Base-by-base conservation (phyloP, 2,888 invertebrate species). In the Drosophila subsilvestris region DNA sequence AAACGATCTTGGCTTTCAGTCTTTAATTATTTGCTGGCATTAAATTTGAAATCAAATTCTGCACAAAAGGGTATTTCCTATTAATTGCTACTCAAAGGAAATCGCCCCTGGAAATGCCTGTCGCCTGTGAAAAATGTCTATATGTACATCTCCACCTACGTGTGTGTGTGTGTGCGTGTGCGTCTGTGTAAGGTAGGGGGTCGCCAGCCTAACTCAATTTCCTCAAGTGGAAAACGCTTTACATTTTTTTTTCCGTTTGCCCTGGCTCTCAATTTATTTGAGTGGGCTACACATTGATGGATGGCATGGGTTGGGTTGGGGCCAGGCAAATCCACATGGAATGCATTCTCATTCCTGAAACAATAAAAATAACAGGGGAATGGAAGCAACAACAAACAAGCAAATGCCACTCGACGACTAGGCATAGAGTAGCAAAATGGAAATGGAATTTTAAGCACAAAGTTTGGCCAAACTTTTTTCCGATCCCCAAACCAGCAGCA, bases 391-490 rank as follows among this genome's bases (percentile, higher is more conserved):
- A 29, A 18, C 22, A 43, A 63, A 53, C 50, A 63, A 50, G 51
- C 61, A 51, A 79, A 67, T 61, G 55, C 74, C 74, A 63, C 72
- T 57, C 47, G 37, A 29, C 47, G 44, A 29, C 55, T 65, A 72
- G 60, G 55, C 72, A 71, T 71, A 71, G 45, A 62, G 61, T 50
- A 66, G 37, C 37, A 56, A 70, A 76, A 76, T 72, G 63, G 51
- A 76, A 72, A 76, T 72, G 63, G 51, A 76, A 72, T 63, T 75
- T 73, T 60, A 70, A 69, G 57, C 44, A 10, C 43, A 56, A 71
- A 73, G 66, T 66, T 74, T 79, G 45, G 45, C 20, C 37, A 50
- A 55, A 63, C 55, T 71, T 65, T 45, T 61, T 48, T 25, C n/a
- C 6, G 18, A 51, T 29, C 37, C 12, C 18, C 17, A 25, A 25